These are phyloP conservation scores for Montipora efflorescens DNA, from an alignment of 64 coral and sea anemone genomes.

Conservation along the genomic window DNA sequence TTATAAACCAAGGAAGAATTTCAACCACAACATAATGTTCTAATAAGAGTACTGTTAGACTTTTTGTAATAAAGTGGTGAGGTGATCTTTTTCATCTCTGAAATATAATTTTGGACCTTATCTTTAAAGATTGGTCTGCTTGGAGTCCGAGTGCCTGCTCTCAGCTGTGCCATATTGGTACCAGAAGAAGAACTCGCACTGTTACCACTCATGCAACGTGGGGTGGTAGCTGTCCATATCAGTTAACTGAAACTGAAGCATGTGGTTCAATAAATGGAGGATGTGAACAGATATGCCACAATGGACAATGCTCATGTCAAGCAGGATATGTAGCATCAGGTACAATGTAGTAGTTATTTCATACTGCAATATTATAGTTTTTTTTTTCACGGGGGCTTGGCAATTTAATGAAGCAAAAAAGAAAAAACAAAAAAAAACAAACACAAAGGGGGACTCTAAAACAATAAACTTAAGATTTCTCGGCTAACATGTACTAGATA, in stretches of 20 bases:
- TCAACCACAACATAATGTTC: no score
- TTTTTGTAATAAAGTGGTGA: no score
- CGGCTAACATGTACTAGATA: no score
- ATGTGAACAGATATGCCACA: slow-evolving; percentile 56
- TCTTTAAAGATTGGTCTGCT: slow-evolving; percentile 45
- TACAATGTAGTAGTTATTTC: neutral
- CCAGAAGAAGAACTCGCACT: neutral
- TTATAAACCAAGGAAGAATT: no score
- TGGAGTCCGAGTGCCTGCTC: slow-evolving; percentile 65
- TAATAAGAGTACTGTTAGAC: no score
- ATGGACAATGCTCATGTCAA: slow-evolving; percentile 74
- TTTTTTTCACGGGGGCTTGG: no score
- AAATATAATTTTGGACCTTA: neutral
- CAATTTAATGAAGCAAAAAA: no score
- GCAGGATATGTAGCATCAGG: slow-evolving; percentile 60
- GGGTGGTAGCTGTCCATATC: slow-evolving; percentile 51
- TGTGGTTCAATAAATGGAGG: slow-evolving; percentile 81
- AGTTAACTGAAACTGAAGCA: neutral
- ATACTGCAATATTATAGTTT: no score
- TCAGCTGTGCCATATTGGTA: slow-evolving; percentile 47
- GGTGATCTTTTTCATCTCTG: neutral
- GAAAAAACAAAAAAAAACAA: no score
- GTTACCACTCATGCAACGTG: neutral
- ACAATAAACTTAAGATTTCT: no score
- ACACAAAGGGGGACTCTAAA: no score